phyloP scores from a whole-genome alignment of 2,797 vertebrate genomes.

The Pristis pectinata region DNA sequence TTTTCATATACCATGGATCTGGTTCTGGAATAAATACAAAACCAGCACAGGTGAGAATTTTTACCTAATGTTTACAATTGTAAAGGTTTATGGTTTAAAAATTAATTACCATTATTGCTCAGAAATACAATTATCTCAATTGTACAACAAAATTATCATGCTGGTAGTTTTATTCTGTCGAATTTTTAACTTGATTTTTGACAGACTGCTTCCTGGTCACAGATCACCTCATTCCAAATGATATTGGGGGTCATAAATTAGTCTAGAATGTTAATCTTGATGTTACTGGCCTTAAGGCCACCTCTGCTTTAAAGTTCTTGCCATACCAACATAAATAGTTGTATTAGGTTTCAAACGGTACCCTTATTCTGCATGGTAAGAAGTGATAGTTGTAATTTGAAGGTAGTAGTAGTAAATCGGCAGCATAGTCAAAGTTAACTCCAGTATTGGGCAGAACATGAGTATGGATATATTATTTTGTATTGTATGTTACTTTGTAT shows the following conservation, averaged over 20 bases:
- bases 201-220: neutral
- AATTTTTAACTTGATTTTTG: neutral
- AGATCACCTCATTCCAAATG: neutral
- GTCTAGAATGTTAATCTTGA: neutral
- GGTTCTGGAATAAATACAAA: slow-evolving; percentile 69
- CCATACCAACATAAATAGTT: neutral
- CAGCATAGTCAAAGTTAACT: neutral
- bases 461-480: neutral
- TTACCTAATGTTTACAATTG: neutral
- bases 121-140: neutral
- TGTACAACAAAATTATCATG: neutral
- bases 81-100: neutral
- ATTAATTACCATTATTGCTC: neutral
- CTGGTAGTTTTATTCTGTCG: neutral
- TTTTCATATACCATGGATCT: slow-evolving; percentile 88
- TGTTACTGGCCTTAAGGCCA: neutral
- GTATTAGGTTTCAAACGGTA: neutral
- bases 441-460: neutral
- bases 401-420: neutral
- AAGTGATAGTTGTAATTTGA: neutral
- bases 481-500: neutral
- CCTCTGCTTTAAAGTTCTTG: neutral
- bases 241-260: neutral
- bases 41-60: slow-evolving; percentile 72
- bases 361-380: neutral